Evolutionary conservation across 2,113 vertebrate genomes (phyloP).

Genomic region (Greenwoodochromis staneri): DNA sequence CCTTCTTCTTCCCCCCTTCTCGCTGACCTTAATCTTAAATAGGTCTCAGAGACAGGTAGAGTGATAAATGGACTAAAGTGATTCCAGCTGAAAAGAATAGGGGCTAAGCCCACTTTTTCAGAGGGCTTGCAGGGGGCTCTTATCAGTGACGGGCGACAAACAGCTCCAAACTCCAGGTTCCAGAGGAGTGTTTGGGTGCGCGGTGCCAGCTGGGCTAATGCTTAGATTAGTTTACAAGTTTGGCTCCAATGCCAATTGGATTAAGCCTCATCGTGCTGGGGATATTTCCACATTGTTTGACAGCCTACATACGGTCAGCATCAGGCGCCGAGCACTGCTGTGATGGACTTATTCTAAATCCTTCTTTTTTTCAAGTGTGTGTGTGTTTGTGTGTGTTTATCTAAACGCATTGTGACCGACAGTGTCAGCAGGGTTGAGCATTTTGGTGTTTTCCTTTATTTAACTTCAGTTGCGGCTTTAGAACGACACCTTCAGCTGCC

Average conservation of each 20-base stretch:
- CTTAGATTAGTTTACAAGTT: conserved; percentile 79
- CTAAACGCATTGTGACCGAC: conserved; percentile 50
- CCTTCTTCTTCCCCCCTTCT: not conserved
- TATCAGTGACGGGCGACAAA: conserved; percentile 64
- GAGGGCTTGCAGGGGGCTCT: conserved; percentile 46
- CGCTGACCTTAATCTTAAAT: conserved; percentile 77
- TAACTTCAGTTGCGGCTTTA: not conserved
- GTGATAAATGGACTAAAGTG: conserved; percentile 67
- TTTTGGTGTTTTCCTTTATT: not conserved
- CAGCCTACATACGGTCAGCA: conserved; percentile 65
- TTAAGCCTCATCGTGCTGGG: conserved; percentile 61
- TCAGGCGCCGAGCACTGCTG: conserved; percentile 11
- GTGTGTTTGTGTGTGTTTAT: conserved; percentile 23
- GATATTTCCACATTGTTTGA: conserved; percentile 67
- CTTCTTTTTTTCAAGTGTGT: not conserved
- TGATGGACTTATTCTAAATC: conserved; percentile 68
- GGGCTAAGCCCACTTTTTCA: conserved; percentile 59
- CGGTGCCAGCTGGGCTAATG: conserved; percentile 68
- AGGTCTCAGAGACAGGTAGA: conserved; percentile 77
- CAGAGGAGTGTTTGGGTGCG: conserved; percentile 44
- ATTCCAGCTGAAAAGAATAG: conserved; percentile 62
- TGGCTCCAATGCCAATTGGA: conserved; percentile 74
- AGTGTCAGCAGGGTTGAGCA: conserved; percentile 44
- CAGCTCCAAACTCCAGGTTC: conserved; percentile 62
- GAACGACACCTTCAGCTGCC: conserved; percentile 29